Evolutionary conservation across 2,113 vertebrate species (phyloP), one percentile per base, ranked within the genome.

Genomic region (Azemiops feae): DNA sequence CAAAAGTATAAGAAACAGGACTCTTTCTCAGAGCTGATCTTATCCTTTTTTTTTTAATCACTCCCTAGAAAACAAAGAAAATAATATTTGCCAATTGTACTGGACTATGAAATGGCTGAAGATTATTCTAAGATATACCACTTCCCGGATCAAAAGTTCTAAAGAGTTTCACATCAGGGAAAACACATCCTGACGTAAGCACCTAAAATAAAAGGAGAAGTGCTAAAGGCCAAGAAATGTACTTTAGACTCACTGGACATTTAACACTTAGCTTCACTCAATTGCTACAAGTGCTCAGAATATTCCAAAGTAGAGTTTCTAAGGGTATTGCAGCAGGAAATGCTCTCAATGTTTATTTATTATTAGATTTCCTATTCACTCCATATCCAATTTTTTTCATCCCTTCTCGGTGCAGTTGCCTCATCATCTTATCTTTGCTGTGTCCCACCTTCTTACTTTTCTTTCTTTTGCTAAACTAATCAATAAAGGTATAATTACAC

Each of bases 11-110:
- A 27, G 12, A 30, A 14, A 10, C 10, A 45, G 25, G 45, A 85
- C 27, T 85, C 30, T 81, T 43, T 86, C 8, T 81, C 47, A 81
- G n/a, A 47, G 64, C 23, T n/a, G 16, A 27, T 53, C 23, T 30
- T 74, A 53, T 58, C 12, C 12, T 52, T 54, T 54, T 50, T n/a
- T 45, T 39, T 88, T 92, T 53, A 23, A 88, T 55, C 25, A 74
- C 53, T 90, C 9, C 18, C 11, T 91, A 50, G 57, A 93, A 94
- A 90, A n/a, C n/a, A 93, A 93, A 18, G 50, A 92, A 86, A 93
- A 93, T n/a, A 60, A 92, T 34, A 87, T 47, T 87, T 86, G 43
- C 54, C 57, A 87, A 50, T 92, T 34, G 43, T 52, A 54, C 23
- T 30, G 12, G 87, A 69, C 57, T 88, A 45, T 88, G 57, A 53